phyloP scores from a whole-genome alignment of 2,888 invertebrate genomes.

The Pammene fasciana region DNA sequence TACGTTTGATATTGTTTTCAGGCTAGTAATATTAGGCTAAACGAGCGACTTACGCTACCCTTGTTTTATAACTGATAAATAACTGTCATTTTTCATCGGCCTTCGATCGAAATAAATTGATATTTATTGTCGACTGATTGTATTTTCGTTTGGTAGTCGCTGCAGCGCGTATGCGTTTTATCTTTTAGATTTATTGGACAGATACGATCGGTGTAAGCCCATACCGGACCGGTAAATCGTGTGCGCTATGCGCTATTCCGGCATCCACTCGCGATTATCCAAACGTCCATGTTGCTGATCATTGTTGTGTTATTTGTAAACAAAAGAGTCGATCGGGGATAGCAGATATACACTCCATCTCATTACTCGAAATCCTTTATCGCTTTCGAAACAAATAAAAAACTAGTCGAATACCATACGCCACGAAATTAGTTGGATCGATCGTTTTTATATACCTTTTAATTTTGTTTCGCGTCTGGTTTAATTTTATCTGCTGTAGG shows the following conservation, averaged over 20 bases:
- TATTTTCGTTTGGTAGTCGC: constrained; percentile 56
- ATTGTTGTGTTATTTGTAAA: constrained; percentile 47
- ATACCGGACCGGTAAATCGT: constrained; percentile 63
- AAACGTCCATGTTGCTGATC: constrained; percentile 43
- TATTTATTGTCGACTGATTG: constrained; percentile 56
- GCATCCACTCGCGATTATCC: constrained; percentile 49
- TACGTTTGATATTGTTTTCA: constrained; percentile 14
- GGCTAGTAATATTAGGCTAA: constrained; percentile 13
- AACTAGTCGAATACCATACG: constrained; percentile 69
- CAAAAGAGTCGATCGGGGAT: constrained; percentile 55
- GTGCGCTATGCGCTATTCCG: constrained; percentile 63
- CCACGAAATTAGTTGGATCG: constrained; percentile 80
- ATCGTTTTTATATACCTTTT: constrained; percentile 80
- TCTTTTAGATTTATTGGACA: constrained; percentile 78
- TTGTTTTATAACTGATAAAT: constrained; percentile 41
- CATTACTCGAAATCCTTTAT: constrained; percentile 55
- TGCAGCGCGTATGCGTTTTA: constrained; percentile 56
- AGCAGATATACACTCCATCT: constrained; percentile 48
- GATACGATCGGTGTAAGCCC: constrained; percentile 75
- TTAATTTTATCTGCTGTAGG: constrained; percentile 82
- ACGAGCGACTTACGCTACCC: constrained; percentile 32
- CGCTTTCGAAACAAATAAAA: constrained; percentile 57
- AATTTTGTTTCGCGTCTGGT: constrained; percentile 83
- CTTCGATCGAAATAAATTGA: constrained; percentile 54
- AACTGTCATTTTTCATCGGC: constrained; percentile 50